Evolutionary conservation across 2,797 vertebrate genomes (phyloP).

Genomic region (Falco columbarius): DNA sequence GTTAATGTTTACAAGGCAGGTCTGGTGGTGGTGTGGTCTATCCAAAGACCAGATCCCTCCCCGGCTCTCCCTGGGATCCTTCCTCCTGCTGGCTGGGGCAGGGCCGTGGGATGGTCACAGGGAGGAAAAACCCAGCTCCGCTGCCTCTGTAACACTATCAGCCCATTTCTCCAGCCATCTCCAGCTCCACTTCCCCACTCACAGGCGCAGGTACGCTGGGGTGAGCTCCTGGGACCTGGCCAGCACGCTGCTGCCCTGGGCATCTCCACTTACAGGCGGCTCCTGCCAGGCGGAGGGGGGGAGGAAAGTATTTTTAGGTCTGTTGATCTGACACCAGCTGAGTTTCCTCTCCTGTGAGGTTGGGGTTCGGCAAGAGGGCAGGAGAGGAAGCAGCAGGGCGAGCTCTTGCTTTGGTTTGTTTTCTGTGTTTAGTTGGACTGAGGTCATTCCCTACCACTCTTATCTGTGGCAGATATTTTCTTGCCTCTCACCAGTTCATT

Average conservation of each 20-base stretch:
- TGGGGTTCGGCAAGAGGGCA: slow-evolving; percentile 4
- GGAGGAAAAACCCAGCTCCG: neutral
- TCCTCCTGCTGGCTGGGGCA: neutral
- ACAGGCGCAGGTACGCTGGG: neutral
- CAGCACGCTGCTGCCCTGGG: neutral
- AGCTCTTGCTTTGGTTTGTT: slow-evolving; percentile 7
- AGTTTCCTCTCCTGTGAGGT: neutral
- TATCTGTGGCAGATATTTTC: neutral
- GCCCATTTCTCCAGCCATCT: neutral
- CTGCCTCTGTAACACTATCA: neutral
- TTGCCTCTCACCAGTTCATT: neutral
- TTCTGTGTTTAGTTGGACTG: neutral
- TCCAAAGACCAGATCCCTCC: slow-evolving; percentile 49
- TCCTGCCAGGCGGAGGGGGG: neutral
- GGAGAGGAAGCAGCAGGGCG: neutral
- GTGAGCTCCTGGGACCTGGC: neutral
- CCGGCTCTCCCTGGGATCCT: neutral
- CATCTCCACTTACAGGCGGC: neutral
- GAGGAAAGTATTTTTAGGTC: slow-evolving; percentile 51
- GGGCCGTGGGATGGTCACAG: fast-evolving
- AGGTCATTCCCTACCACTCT: neutral
- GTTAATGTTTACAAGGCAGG: slow-evolving; percentile 70
- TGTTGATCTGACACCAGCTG: slow-evolving; percentile 11
- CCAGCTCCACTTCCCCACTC: neutral
- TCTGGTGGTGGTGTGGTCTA: neutral